These are phyloP conservation scores for Corythornis madagascariensis DNA, from an alignment of 2,113 vertebrate genomes.

Conservation along the genomic window DNA sequence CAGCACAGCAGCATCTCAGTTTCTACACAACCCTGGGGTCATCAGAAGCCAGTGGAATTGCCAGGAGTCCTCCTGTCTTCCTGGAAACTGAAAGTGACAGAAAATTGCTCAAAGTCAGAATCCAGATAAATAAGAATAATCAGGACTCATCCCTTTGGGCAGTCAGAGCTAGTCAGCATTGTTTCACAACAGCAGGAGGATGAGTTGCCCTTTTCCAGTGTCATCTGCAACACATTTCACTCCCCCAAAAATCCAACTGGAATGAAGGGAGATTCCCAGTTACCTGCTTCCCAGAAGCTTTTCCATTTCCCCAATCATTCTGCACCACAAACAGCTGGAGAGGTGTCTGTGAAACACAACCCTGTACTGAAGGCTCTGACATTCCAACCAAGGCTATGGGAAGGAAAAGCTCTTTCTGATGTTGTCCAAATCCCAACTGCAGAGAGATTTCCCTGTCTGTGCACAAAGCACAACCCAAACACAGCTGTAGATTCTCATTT, in stretches of 20 bases:
- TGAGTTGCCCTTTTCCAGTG: not conserved
- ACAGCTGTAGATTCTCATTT: slow-evolving; percentile 52
- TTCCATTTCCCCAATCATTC: not conserved
- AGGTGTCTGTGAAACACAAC: not conserved
- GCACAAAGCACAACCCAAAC: not conserved
- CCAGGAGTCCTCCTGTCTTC: not conserved
- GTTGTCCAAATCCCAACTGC: not conserved
- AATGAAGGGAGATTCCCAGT: not conserved
- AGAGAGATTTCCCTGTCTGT: not conserved
- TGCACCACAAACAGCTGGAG: not conserved
- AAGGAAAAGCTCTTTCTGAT: not conserved
- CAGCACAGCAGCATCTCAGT: not conserved
- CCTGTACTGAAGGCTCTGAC: not conserved
- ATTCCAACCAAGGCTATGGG: not conserved
- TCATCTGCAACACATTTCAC: not conserved
- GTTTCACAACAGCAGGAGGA: not conserved
- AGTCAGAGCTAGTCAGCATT: not conserved
- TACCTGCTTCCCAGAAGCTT: not conserved
- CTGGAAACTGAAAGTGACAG: not conserved
- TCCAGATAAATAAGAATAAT: not conserved
- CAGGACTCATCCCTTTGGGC: not conserved
- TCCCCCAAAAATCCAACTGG: not conserved
- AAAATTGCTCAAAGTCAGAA: not conserved
- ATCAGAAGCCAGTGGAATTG: not conserved
- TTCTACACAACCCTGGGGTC: not conserved